Percentiles rank a stretch among this genome's conserved stretches.
Evolutionary conservation across 2,113 vertebrate species (phyloP).

Genomic region (Piprites chloris): DNA sequence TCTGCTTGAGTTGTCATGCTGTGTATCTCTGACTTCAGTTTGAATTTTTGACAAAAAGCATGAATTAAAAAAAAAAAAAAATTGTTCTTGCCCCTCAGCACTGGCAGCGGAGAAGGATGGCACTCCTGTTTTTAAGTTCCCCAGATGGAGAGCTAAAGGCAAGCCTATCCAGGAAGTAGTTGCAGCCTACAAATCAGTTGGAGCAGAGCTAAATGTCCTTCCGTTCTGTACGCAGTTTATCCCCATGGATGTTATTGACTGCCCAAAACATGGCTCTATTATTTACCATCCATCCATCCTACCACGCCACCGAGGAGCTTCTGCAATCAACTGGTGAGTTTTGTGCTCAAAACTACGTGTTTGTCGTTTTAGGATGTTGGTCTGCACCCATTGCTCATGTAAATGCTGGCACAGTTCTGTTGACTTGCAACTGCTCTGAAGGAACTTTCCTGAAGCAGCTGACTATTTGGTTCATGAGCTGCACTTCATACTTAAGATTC

Average conservation of each 20-base stretch:
- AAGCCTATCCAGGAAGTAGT: conserved; percentile 86
- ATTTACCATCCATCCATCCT: conserved; percentile 97
- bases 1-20: background rate
- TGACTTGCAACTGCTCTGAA: background rate
- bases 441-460: background rate
- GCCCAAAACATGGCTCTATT: conserved; percentile 91
- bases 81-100: conserved; percentile 71
- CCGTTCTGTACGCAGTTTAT: conserved; percentile 98
- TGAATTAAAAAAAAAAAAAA: background rate
- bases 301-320: conserved; percentile 93
- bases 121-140: conserved; percentile 95
- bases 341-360: accelerated
- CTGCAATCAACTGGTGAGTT: conserved; percentile 95
- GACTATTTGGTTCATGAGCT: background rate
- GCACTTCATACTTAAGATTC: background rate
- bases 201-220: conserved; percentile 95
- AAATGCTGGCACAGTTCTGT: background rate
- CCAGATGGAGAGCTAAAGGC: conserved; percentile 91
- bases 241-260: conserved; percentile 93
- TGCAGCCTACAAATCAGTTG: conserved; percentile 87
- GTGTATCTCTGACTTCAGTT: background rate
- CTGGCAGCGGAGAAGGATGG: conserved; percentile 91
- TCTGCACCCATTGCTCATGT: background rate
- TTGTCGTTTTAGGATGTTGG: background rate
- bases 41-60: background rate